Percentiles rank a stretch among this genome's conserved stretches.
Evolutionary conservation across 2,888 invertebrate species (phyloP).

Genomic region (Brassicogethes aeneus): DNA sequence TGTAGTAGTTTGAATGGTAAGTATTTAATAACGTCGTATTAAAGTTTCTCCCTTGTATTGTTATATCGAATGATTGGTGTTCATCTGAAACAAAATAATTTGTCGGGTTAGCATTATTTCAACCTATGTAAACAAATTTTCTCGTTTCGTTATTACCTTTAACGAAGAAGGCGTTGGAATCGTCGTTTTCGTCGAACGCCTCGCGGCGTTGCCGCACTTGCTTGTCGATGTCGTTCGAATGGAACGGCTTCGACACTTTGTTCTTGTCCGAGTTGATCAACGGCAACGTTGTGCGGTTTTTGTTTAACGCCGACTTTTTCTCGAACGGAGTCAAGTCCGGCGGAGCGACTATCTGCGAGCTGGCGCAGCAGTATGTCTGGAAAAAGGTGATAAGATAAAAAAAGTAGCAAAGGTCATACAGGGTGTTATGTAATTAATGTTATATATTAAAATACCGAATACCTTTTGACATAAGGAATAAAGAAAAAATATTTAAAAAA

Average conservation of each 20-base stretch:
- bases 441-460: too few relatives aligned
- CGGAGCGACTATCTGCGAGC: conserved; percentile 19
- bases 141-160: neutral
- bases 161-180: conserved; percentile 21
- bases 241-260: conserved; percentile 34
- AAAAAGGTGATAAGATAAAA: too few relatives aligned
- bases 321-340: conserved; percentile 22
- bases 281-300: conserved; percentile 26
- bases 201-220: conserved; percentile 33
- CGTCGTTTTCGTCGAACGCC: conserved; percentile 25
- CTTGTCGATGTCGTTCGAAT: conserved; percentile 38
- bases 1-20: conserved; percentile 45
- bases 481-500: too few relatives aligned
- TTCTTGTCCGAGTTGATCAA: conserved; percentile 30
- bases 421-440: too few relatives aligned
- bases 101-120: too few relatives aligned
- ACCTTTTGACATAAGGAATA: too few relatives aligned
- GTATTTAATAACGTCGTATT: conserved; percentile 57
- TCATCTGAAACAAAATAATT: conserved; percentile 43
- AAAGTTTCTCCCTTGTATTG: conserved; percentile 47
- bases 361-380: conserved; percentile 34
- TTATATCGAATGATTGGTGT: conserved; percentile 39
- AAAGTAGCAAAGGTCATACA: too few relatives aligned
- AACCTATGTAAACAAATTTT: conserved; percentile 1
- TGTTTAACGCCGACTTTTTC: conserved; percentile 24